Base-by-base conservation (phyloP, 2,797 vertebrate genomes). In the Notolepis coatsorum region DNA sequence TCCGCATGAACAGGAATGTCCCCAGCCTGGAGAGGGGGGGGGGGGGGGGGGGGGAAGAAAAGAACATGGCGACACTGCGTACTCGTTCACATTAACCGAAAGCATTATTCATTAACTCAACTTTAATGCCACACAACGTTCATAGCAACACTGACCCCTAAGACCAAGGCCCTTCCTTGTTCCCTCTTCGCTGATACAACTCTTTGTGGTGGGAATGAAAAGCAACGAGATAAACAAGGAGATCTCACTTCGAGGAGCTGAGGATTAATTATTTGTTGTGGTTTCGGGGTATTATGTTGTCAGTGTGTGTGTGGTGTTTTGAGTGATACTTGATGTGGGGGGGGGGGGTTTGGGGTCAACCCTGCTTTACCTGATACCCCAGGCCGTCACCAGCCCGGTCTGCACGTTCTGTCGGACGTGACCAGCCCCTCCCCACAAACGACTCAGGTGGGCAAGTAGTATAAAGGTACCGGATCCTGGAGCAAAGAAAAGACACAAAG, bases 381-480 rank as follows among this genome's bases (percentile, higher is more conserved):
- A 95, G 8, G 88, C 82, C 3, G 92, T 94, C 68, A 95, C 91
- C 58, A 94, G 60, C 6, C 90, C 90, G 0, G 91, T 92, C 83
- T 95, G 94, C 70, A 95, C 77, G 31, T 90, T 90, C 82, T 95
- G 93, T 1, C 93, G 88, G 52, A 82, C 30, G 51, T 91, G 84
- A 5, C 24, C 77, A 31, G 82, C 86, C 76, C 91, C 91, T 57
- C 89, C 90, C 94, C 92, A 94, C 7, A 83, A 57, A 5, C 87
- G 89, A 82, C 94, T 94, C 59, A 95, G 89, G 74, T 94, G 91
- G 45, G 89, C 88, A 39, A 95, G 84, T 12, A 93, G 75, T 73
- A 95, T 78, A 84, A 94, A 95, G 1, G 93, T 93, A 12, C 90
- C 91, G 35, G 92, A 93, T 46, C 93, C 92, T 94, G 75, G 21